Evolutionary conservation across 2,888 invertebrate genomes (phyloP), one percentile per base, ranked within the genome.

Genomic region (Dynastes grantii): DNA sequence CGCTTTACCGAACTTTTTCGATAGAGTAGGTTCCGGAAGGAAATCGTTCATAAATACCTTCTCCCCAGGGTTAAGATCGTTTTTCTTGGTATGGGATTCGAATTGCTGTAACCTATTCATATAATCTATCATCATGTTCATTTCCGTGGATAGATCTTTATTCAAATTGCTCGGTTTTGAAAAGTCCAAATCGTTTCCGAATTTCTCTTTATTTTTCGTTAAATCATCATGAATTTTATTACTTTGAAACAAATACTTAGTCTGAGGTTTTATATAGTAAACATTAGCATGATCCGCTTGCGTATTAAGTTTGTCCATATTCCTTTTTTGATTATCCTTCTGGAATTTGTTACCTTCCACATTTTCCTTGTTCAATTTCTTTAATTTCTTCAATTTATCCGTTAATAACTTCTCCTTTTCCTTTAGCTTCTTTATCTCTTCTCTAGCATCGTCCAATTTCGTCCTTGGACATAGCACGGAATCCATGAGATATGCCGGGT

Each of bases 401-500:
- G 32, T 68, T n/a, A 63, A 22, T 1, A 13, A 22, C 27, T 51
- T 53, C 0, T 32, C 22, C 27, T 51, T 76, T 40, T 76, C 65
- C 8, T 53, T 45, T 2, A 16, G 0, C n/a, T 32, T 65, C 13
- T 65, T 76, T 5, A 22, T 32, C 37, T 76, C 29, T 2, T 27
- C 51, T 9, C 9, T 29, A n/a, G 61, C 40, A 27, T 63, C 79
- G 13, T 67, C 75, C 16, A 77, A 58, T n/a, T 77, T 29, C 11
- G 79, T 75, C 45, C 77, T 32, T 2, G 77, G 76, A 65, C 84
- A 83, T 61, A 80, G 82, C 0, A 84, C 82, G 8, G 84, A 80
- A 75, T 84, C 84, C 37, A 85, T 55, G 5, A 85, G 76, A 76
- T 82, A 84, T 0, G 83, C 81, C 22, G 84, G 84, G 80, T 85